These are phyloP conservation scores for Harmothoe impar DNA, from an alignment of 2,888 invertebrate species.

Conservation along the genomic window DNA sequence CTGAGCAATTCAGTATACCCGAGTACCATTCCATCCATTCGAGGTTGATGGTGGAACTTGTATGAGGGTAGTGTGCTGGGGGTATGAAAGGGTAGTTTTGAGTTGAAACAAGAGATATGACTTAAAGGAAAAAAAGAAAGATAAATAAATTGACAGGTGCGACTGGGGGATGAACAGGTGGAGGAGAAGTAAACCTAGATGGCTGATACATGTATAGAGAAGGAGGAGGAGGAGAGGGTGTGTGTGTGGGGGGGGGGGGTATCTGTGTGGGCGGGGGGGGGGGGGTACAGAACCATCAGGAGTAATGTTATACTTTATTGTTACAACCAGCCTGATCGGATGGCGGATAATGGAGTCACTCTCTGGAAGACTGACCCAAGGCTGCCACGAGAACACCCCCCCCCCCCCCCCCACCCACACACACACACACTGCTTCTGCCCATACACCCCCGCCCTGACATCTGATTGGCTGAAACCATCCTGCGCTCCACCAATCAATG, in stretches of 20 bases:
- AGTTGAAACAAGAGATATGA: not conserved
- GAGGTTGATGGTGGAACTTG: not conserved
- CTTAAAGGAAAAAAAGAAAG: not conserved
- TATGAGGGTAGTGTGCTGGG: not conserved
- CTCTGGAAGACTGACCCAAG: conserved; percentile 37
- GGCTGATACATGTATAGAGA: not conserved
- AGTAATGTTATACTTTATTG: conserved; percentile 46
- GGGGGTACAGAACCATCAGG: not conserved
- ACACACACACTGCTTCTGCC: too few species aligned
- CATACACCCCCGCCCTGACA: not conserved
- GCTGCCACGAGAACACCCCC: not conserved
- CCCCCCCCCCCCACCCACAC: not conserved
- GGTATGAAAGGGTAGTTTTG: not conserved
- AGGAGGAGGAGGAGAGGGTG: not conserved
- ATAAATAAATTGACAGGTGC: not conserved
- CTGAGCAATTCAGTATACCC: too few species aligned
- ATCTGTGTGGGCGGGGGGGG: too few species aligned
- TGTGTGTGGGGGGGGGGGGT: not conserved
- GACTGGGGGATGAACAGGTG: not conserved
- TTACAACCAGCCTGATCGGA: not conserved
- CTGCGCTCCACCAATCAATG: not conserved
- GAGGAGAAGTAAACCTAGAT: not conserved
- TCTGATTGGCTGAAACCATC: conserved; percentile 41
- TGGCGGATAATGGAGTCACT: conserved; percentile 25
- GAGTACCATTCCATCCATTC: too few species aligned